These are phyloP conservation scores for Scaptomyza pallida DNA, from an alignment of 1,140 invertebrate genomes.

Conservation along the genomic window DNA sequence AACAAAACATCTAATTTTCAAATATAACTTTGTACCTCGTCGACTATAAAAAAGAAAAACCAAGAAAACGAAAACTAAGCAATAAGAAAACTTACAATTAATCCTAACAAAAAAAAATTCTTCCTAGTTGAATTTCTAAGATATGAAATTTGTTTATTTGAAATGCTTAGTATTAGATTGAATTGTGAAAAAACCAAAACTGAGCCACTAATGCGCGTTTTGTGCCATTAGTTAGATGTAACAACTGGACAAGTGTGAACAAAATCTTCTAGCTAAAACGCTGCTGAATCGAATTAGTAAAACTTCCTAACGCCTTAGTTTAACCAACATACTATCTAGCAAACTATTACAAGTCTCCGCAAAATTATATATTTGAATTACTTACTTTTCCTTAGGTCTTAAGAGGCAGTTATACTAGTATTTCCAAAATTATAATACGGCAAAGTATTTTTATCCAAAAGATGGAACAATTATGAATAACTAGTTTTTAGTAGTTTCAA, in stretches of 20 bases:
- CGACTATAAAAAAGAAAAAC: slow-evolving; percentile 63
- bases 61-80: slow-evolving; percentile 34
- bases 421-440: slow-evolving; percentile 22
- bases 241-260: slow-evolving; percentile 77
- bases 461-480: slow-evolving; percentile 65
- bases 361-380: slow-evolving; percentile 57
- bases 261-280: slow-evolving; percentile 58
- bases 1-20: slow-evolving; percentile 55
- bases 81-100: slow-evolving; percentile 50
- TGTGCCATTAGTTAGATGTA: slow-evolving; percentile 58
- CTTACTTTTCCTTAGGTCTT: slow-evolving; percentile 41
- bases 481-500: slow-evolving; percentile 73
- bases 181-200: slow-evolving; percentile 31
- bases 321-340: slow-evolving; percentile 24
- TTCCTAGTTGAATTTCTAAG: slow-evolving; percentile 71
- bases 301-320: slow-evolving; percentile 51
- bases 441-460: slow-evolving; percentile 63
- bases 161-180: slow-evolving; percentile 41
- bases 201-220: slow-evolving; percentile 45
- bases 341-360: slow-evolving; percentile 24
- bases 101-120: slow-evolving; percentile 58
- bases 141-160: slow-evolving; percentile 64
- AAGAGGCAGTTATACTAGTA: slow-evolving; percentile 45
- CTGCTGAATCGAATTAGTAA: slow-evolving; percentile 68
- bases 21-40: slow-evolving; percentile 79